Percentiles rank a stretch among this genome's conserved stretches.
Evolutionary conservation across 2,888 invertebrate species (phyloP).

Genomic region (Cantharis rufa): DNA sequence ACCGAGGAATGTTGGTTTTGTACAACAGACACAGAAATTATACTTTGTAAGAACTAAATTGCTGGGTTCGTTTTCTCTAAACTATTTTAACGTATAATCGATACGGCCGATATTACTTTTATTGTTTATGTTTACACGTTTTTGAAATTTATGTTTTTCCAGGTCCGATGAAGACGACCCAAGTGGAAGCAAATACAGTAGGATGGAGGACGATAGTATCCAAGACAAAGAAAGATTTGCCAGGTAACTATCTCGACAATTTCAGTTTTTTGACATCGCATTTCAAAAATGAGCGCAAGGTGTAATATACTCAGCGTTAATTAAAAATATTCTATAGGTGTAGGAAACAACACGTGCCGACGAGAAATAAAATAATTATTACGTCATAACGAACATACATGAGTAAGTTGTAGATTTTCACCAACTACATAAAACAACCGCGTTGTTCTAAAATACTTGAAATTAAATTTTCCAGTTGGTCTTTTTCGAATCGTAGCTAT

Average conservation of each 20-base stretch:
- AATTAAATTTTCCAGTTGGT: background rate
- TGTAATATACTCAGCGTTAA: background rate
- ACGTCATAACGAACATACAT: background rate
- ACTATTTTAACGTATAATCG: background rate
- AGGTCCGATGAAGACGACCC: constrained; percentile 89
- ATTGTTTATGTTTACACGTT: constrained; percentile 17
- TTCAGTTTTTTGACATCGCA: constrained; percentile 24
- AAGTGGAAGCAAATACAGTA: constrained; percentile 79
- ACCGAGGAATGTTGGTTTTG: constrained; percentile 19
- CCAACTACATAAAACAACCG: background rate
- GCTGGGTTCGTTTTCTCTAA: constrained; percentile 15
- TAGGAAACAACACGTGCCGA: background rate
- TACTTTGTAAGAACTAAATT: constrained; percentile 23
- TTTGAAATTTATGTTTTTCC: constrained; percentile 37
- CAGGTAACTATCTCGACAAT: constrained; percentile 66
- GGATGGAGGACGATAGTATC: constrained; percentile 92
- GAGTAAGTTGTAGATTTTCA: background rate
- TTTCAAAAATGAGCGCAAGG: background rate
- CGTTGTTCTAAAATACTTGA: background rate
- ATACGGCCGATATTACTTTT: constrained; percentile 7
- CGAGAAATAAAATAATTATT: background rate
- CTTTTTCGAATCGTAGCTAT: background rate
- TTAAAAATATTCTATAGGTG: background rate
- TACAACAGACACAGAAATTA: constrained; percentile 19
- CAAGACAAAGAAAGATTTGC: constrained; percentile 98